Percentiles rank a stretch among this genome's conserved stretches.
Conservation (phyloP, 2,113 vertebrate genomes). For the Pachypanchax playfairii region DNA sequence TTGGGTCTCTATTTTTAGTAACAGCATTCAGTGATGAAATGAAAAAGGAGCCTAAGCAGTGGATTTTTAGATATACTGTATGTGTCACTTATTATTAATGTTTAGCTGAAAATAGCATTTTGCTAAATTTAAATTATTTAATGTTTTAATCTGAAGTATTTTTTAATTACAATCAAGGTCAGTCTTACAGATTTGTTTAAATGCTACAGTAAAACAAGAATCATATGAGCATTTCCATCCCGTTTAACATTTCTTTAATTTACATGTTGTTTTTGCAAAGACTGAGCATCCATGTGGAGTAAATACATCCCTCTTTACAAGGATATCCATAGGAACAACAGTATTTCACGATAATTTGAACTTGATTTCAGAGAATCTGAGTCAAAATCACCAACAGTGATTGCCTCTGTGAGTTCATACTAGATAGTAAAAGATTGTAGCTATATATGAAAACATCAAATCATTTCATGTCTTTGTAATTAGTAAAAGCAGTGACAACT, state of each 20-base stretch:
- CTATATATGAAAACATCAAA: too few species aligned
- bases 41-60: not conserved
- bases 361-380: not conserved
- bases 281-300: not conserved
- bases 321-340: not conserved
- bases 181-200: too few species aligned
- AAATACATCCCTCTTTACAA: not conserved
- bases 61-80: not conserved
- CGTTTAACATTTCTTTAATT: not conserved
- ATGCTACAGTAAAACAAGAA: too few species aligned
- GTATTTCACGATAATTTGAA: not conserved
- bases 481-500: too few species aligned
- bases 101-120: too few species aligned
- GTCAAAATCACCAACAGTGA: not conserved
- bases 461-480: too few species aligned
- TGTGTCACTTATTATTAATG: too few species aligned
- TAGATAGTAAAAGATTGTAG: not conserved
- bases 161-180: too few species aligned
- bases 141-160: too few species aligned
- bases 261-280: not conserved
- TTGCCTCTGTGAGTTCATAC: not conserved
- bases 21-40: not conserved
- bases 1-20: slow-evolving; percentile 3
- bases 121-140: too few species aligned
- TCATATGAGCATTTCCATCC: not conserved